These are phyloP conservation scores for Galago senegalensis DNA, from an alignment of 2,797 vertebrate species.

Conservation along the genomic window DNA sequence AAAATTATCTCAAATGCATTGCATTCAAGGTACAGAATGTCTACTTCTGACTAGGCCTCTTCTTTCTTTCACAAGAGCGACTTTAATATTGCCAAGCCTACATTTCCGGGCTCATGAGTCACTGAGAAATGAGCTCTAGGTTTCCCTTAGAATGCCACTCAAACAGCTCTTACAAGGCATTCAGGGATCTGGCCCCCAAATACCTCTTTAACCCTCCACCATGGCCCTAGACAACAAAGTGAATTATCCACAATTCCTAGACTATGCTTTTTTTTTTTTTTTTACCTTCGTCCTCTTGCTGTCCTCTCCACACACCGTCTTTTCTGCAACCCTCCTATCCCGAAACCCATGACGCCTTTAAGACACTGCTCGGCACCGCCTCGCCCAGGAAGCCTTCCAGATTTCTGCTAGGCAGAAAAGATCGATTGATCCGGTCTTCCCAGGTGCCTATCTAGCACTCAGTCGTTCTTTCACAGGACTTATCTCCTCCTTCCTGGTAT, in stretches of 20 bases:
- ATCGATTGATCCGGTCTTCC: not conserved
- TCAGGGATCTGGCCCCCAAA: not conserved
- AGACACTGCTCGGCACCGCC: not conserved
- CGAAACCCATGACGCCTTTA: not conserved
- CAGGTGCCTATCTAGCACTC: slow-evolving; percentile 28
- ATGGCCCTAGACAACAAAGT: not conserved
- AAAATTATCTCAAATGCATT: slow-evolving; percentile 52
- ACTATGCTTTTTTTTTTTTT: not conserved
- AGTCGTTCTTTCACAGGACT: not conserved
- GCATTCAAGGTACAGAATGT: not conserved
- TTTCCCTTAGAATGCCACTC: slow-evolving; percentile 48
- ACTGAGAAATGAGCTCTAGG: slow-evolving; percentile 60
- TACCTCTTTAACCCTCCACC: not conserved
- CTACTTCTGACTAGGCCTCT: slow-evolving; percentile 51
- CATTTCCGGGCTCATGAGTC: slow-evolving; percentile 80
- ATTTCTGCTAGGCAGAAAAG: slow-evolving; percentile 56
- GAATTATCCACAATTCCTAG: not conserved
- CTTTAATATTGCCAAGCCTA: slow-evolving; percentile 53
- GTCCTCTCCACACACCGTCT: slow-evolving; percentile 9
- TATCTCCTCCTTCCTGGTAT: slow-evolving; percentile 46
- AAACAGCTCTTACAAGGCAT: slow-evolving; percentile 19
- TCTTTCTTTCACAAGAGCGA: slow-evolving; percentile 37
- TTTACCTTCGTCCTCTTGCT: slow-evolving; percentile 46
- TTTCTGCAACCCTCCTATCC: not conserved
- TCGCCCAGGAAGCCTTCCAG: slow-evolving; percentile 65